phyloP scores from a whole-genome alignment of 2,888 invertebrate genomes.

The Apodemia duryi region DNA sequence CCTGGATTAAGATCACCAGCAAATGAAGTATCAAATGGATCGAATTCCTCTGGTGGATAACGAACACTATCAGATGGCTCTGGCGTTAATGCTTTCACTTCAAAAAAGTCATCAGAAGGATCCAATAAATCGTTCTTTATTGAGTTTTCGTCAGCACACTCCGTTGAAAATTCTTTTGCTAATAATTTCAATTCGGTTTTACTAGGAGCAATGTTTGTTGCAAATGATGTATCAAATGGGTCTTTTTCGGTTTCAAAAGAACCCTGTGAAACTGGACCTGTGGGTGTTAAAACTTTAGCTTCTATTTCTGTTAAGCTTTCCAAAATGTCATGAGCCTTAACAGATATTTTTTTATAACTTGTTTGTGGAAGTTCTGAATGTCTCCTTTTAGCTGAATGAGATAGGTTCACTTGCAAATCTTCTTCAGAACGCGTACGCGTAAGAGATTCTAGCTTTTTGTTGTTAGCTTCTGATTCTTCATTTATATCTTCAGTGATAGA shows the following conservation, averaged over 20 bases:
- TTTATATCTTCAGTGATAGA: constrained; percentile 76
- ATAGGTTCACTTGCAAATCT: constrained; percentile 78
- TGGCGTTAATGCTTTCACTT: constrained; percentile 86
- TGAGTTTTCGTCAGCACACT: constrained; percentile 48
- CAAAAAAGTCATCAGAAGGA: constrained; percentile 77
- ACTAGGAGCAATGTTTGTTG: constrained; percentile 84
- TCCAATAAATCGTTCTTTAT: constrained; percentile 69
- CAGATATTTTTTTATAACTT: constrained; percentile 38
- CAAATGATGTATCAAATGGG: constrained; percentile 46
- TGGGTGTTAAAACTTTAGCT: constrained; percentile 83
- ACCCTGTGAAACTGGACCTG: constrained; percentile 57
- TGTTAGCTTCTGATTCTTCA: constrained; percentile 82
- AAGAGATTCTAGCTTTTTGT: constrained; percentile 80
- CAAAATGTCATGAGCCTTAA: constrained; percentile 59
- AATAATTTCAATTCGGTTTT: constrained; percentile 88
- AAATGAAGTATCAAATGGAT: constrained; percentile 94
- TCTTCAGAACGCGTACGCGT: constrained; percentile 82
- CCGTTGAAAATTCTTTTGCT: constrained; percentile 85
- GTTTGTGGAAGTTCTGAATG: constrained; percentile 72
- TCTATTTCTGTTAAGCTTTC: constrained; percentile 48
- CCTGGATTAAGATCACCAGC: constrained; percentile 87
- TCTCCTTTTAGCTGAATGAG: constrained; percentile 59
- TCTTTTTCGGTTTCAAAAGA: constrained; percentile 76
- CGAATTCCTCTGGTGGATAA: constrained; percentile 69
- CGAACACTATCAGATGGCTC: constrained; percentile 60